Evolutionary conservation across 1,140 invertebrate species (phyloP), one percentile per base, ranked within the genome.

Genomic region (Drosophila tropicalis): DNA sequence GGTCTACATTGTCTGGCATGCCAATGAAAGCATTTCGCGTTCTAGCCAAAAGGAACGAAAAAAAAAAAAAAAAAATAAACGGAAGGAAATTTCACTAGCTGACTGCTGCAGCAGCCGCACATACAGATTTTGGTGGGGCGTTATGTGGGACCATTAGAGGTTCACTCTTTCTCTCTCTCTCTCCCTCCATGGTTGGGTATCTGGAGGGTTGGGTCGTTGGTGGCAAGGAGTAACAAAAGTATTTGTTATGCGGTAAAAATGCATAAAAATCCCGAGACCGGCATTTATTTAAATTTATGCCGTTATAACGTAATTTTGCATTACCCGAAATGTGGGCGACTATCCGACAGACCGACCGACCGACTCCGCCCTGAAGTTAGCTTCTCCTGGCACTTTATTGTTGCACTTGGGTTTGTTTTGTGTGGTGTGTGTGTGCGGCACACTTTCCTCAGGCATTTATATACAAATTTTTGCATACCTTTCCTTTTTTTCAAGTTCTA

Each of bases 211-310:
- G 34, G 34, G 7, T 44, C 54, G 72, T 55, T 39, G 86, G 79
- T 81, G 79, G 81, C 70, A 32, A 44, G 70, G 34, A 56, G 71
- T 70, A 81, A 90, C 87, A 91, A 87, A 90, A 91, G 89, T 91
- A 91, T 91, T 91, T 91, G 89, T 91, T 91, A 91, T 91, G 90
- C 90, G 85, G 90, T 90, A 90, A 90, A 91, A 91, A 91, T 91
- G 90, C 85, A 91, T 91, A 91, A 91, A 91, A 91, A 91, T 91
- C 90, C 90, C 83, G 72, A 91, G 85, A 91, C 90, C 90, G 90
- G 85, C 90, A 91, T 91, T 91, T 91, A 91, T 91, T 91, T 91
- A 91, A 91, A 91, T 91, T 91, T 91, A 91, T 91, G 76, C 90
- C 90, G 89, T 91, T 91, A 89, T 89, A 89, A 90, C 85, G 85